These are phyloP conservation scores for Limnephilus lunatus DNA, from an alignment of 2,888 invertebrate species.

Conservation along the genomic window DNA sequence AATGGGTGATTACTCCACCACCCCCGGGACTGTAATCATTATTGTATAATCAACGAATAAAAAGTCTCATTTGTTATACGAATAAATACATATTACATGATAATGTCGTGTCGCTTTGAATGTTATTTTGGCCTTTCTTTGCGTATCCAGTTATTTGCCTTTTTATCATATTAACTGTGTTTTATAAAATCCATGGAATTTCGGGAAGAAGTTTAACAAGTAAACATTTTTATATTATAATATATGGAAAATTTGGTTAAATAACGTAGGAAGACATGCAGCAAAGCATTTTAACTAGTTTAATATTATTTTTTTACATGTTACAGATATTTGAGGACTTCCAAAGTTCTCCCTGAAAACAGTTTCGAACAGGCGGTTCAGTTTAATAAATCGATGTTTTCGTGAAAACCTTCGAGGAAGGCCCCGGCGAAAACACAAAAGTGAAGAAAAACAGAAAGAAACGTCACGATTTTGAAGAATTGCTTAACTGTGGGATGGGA, in stretches of 20 bases:
- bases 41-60: background rate
- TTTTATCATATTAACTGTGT: too few relatives aligned
- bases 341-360: background rate
- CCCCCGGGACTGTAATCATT: background rate
- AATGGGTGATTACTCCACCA: background rate
- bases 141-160: too few relatives aligned
- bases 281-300: background rate
- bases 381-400: constrained; percentile 24
- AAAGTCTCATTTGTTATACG: background rate
- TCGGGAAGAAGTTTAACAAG: too few relatives aligned
- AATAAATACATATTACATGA: background rate
- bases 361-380: background rate
- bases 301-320: background rate
- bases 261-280: background rate
- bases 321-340: background rate
- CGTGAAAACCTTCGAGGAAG: background rate
- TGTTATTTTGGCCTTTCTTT: background rate
- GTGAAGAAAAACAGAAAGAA: constrained; percentile 30
- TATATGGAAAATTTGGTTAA: background rate
- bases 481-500: background rate
- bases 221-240: too few relatives aligned
- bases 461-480: constrained; percentile 7
- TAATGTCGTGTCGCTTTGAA: background rate
- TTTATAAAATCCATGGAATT: too few relatives aligned
- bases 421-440: constrained; percentile 10